phyloP scores from a whole-genome alignment of 2,888 invertebrate genomes.

The Scaptodrosophila latifasciaeformis region DNA sequence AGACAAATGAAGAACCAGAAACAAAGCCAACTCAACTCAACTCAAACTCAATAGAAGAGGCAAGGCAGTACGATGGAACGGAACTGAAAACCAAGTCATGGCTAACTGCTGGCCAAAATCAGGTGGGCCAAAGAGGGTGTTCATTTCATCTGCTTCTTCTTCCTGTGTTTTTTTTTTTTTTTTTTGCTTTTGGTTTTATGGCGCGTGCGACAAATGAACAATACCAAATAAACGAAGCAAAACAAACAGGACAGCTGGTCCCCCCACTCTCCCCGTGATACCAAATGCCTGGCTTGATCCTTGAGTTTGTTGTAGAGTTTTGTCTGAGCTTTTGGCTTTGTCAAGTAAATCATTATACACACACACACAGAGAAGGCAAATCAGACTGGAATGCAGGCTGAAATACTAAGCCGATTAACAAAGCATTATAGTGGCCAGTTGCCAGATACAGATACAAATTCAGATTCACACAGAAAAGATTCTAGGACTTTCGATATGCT shows the following conservation, averaged over 20 bases:
- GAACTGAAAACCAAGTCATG: constrained; percentile 9
- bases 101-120: constrained; percentile 5
- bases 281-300: not conserved
- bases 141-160: too few species aligned
- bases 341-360: constrained; percentile 49
- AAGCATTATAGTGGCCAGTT: constrained; percentile 54
- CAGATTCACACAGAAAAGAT: not conserved
- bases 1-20: constrained; percentile 53
- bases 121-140: constrained; percentile 22
- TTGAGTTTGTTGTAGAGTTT: constrained; percentile 19
- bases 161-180: too few species aligned
- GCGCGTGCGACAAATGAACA: constrained; percentile 64
- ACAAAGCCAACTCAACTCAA: constrained; percentile 46
- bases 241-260: constrained; percentile 4
- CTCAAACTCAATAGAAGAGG: not conserved
- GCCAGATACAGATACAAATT: constrained; percentile 14
- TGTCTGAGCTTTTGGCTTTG: constrained; percentile 55
- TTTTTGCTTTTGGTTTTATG: constrained; percentile 24
- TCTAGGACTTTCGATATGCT: not conserved
- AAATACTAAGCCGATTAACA: constrained; percentile 62
- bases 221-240: constrained; percentile 32
- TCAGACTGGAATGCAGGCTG: constrained; percentile 28
- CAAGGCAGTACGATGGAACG: not conserved
- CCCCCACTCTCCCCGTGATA: constrained; percentile 24
- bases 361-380: not conserved